Conservation (phyloP, 2,888 invertebrate species). For the Platycheirus albimanus region DNA sequence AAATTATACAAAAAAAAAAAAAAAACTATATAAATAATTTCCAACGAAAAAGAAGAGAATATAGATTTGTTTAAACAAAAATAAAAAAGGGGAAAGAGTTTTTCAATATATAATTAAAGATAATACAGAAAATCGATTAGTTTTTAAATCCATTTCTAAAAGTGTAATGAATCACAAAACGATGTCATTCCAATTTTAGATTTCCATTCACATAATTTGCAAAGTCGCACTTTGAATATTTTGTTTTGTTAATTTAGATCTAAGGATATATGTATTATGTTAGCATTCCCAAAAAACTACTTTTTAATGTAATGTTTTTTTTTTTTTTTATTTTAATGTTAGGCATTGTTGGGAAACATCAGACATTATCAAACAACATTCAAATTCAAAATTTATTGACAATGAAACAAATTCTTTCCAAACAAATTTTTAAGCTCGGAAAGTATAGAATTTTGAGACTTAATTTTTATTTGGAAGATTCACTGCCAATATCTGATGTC, state of each 20-base stretch:
- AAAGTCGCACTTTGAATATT: conserved; percentile 57
- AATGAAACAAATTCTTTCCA: neutral
- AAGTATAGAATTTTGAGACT: conserved; percentile 26
- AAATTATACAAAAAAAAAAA: conserved; percentile 28
- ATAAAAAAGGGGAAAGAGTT: conserved; percentile 49
- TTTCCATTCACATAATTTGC: conserved; percentile 59
- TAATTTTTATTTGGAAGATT: conserved; percentile 3
- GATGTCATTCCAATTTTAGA: conserved; percentile 69
- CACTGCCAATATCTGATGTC: conserved; percentile 17
- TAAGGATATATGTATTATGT: conserved; percentile 48
- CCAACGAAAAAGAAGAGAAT: too few species aligned
- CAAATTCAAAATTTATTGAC: neutral
- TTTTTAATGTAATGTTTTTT: conserved; percentile 59
- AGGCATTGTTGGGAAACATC: conserved; percentile 52
- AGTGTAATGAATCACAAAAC: conserved; percentile 63
- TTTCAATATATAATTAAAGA: conserved; percentile 65
- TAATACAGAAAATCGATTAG: conserved; percentile 80
- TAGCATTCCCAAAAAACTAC: conserved; percentile 73
- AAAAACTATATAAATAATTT: too few species aligned
- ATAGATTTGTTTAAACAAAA: too few species aligned
- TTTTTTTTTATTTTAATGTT: too few species aligned
- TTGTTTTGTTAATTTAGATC: conserved; percentile 50
- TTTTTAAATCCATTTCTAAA: conserved; percentile 80
- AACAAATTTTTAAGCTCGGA: conserved; percentile 13
- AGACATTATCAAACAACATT: conserved; percentile 14